Evolutionary conservation across 2,888 invertebrate genomes (phyloP), one percentile per base, ranked within the genome.

Genomic region (Empis livida): DNA sequence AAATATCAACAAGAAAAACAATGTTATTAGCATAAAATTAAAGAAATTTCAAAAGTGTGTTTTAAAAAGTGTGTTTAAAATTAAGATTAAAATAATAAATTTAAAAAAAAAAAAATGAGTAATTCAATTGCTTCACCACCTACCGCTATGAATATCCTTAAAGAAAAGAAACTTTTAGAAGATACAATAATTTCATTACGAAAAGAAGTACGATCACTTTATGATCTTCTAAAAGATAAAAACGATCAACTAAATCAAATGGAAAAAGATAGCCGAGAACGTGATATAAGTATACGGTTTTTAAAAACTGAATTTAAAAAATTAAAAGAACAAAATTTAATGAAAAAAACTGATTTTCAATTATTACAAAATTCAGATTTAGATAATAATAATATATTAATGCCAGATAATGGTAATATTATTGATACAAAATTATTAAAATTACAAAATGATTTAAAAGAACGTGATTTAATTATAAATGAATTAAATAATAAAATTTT

Each of bases 401-500:
- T 27, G 6, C n/a, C n/a, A n/a, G 32, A 16, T 13, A 10, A 17
- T 35, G 37, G 35, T 17, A 15, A 35, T 35, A 15, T n/a, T 14
- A 31, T 37, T 31, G 45, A 42, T 37, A 31, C 23, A 41, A 10
- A 8, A 11, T n/a, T 37, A 10, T 5, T 35, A 27, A 55, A 55
- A 31, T 45, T 63, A 8, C 57, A 57, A 40, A 45, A 51, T 11
- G 59, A 61, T 23, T 30, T 63, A 10, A 52, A 55, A 30, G 55
- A 59, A 17, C 61, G 61, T 44, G 59, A 63, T 43, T 49, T 49
- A 35, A 49, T 56, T 5, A 57, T 64, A 14, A 52, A 51, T 14
- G 61, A 62, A 17, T 55, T 59, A 16, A 58, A 60, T 46, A 57
- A 60, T 42, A 59, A 60, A 49, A 58, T 63, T 43, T 56, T 60